Percentiles rank a stretch among this genome's conserved stretches.
These are phyloP conservation scores for Biston betularia DNA, from an alignment of 2,888 invertebrate genomes.

Conservation along the genomic window DNA sequence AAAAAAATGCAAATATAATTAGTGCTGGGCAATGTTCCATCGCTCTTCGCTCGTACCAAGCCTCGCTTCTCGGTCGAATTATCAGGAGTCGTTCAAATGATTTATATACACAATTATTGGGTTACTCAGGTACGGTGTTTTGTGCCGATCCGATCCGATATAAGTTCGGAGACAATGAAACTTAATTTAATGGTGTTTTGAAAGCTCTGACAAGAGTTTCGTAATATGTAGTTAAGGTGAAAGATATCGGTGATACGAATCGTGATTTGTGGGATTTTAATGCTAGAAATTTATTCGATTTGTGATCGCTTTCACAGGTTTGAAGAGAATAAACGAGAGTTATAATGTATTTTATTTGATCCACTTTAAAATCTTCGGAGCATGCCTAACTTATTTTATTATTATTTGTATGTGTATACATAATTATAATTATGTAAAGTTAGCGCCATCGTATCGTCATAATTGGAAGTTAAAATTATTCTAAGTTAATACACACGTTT, in stretches of 20 bases:
- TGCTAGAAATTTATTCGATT: conserved; percentile 39
- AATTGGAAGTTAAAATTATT: no score
- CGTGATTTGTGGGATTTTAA: conserved; percentile 46
- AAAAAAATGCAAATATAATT: conserved; percentile 11
- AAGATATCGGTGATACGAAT: conserved; percentile 33
- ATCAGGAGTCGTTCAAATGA: conserved; percentile 86
- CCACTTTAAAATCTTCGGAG: no score
- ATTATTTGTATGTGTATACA: no score
- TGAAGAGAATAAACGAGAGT: not conserved
- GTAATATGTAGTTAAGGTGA: conserved; percentile 37
- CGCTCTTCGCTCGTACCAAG: conserved; percentile 50
- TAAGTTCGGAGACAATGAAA: conserved; percentile 80
- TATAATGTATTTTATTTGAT: not conserved
- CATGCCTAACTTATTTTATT: no score
- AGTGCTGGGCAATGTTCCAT: not conserved
- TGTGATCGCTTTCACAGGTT: conserved; percentile 1
- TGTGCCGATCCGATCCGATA: conserved; percentile 82
- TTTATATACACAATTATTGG: conserved; percentile 86
- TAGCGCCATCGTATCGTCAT: no score
- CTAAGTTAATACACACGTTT: no score
- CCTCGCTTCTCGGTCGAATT: conserved; percentile 79
- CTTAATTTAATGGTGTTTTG: conserved; percentile 78
- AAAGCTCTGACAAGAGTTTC: conserved; percentile 49
- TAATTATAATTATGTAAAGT: not conserved
- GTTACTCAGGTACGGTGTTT: conserved; percentile 84